Percentiles rank a stretch among this genome's conserved stretches.
These are phyloP conservation scores for Apteryx mantelli DNA, from an alignment of 2,113 vertebrate genomes.

Conservation along the genomic window DNA sequence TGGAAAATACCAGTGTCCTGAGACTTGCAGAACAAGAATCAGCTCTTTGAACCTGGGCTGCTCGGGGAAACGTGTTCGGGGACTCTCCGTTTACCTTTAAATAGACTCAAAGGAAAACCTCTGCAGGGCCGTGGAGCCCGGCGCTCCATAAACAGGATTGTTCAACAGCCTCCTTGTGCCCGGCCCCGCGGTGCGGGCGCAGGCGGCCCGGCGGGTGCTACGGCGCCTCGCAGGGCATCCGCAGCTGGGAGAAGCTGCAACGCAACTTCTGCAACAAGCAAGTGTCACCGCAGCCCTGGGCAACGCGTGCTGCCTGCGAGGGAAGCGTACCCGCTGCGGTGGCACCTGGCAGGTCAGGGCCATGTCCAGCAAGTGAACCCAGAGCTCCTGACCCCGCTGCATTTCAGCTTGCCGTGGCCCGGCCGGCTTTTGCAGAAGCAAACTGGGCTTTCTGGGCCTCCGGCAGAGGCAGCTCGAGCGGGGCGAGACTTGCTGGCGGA, in stretches of 20 bases:
- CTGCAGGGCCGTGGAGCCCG: not conserved
- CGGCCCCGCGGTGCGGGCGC: not conserved
- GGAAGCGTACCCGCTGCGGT: too few relatives aligned
- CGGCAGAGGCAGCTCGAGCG: not conserved
- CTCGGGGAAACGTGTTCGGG: not conserved
- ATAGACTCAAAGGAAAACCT: not conserved
- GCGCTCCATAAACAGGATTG: not conserved
- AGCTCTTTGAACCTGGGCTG: conserved; percentile 10
- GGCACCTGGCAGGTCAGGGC: rapidly evolving
- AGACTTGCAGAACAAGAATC: conserved; percentile 13
- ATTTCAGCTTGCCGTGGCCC: not conserved
- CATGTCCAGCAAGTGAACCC: not conserved
- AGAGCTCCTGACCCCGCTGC: rapidly evolving
- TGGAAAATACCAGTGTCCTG: conserved; percentile 54
- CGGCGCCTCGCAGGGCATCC: not conserved
- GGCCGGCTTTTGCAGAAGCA: too few relatives aligned
- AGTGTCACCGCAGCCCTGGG: not conserved
- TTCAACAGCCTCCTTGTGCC: conserved; percentile 20
- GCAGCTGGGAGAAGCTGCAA: rapidly evolving
- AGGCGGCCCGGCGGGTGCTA: rapidly evolving
- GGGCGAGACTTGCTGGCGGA: not conserved
- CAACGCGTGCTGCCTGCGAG: too few relatives aligned
- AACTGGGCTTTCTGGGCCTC: not conserved
- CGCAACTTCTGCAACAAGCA: not conserved
- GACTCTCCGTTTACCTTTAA: not conserved